Evolutionary conservation across 2,113 vertebrate genomes (phyloP), one percentile per base, ranked within the genome.

Genomic region (Phyllopteryx taeniolatus): DNA sequence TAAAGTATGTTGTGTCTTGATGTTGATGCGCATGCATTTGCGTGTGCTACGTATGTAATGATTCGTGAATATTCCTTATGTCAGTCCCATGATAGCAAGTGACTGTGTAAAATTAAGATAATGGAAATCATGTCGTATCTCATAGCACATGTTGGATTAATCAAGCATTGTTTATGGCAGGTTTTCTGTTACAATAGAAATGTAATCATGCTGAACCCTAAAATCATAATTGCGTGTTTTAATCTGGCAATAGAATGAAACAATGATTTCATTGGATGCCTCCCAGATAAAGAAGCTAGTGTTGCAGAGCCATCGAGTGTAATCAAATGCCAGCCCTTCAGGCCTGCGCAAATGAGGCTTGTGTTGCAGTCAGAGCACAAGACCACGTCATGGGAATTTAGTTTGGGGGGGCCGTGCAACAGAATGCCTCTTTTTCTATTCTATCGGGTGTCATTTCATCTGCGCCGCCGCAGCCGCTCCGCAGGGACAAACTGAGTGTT

Each of bases 311-410:
- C 80, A 84, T 85, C 82, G 79, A 77, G 75, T 86, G 90, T 87
- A 90, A 91, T 77, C 17, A 19, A 85, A 83, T 11, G 78, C 86
- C 75, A 1, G 74, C 74, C 75, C 78, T 64, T 82, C 73, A 49
- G 75, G n/a, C 5, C 69, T 31, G 60, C 0, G 67, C 79, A 72
- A 72, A 76, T 70, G 63, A 51, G 70, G 79, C 82, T 86, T 76
- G 76, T 84, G 81, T 90, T 87, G 84, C 85, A 79, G 47, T 39
- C 27, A 8, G 69, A 51, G 79, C 79, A 59, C 74, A 79, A 83
- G 80, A 88, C 22, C 42, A 66, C 90, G 87, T 90, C 88, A 90
- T 91, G 90, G 87, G 90, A 90, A 90, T 91, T 90, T 78, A 69
- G 86, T 90, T 88, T 79, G 83, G 84, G 86, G 85, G 86, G 85